Base-by-base conservation (phyloP, 2,113 vertebrate genomes). In the Cryptotis parvus region DNA sequence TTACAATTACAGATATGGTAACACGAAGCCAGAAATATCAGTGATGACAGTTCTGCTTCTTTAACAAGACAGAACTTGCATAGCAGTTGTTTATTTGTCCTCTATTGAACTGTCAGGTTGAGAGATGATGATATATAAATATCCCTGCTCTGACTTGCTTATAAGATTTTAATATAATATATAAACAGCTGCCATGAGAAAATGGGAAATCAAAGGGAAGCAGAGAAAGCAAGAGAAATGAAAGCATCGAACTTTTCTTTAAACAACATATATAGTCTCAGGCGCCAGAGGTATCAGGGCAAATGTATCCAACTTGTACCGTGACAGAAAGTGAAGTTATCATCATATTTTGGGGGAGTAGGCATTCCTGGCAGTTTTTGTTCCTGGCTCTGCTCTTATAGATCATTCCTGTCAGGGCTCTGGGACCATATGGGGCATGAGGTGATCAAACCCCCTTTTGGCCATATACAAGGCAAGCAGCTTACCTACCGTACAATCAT, bases 81-180 rank as follows among this genome's bases (percentile, higher is more conserved):
- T 39, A 72, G 35, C 35, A 39, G 41, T 37, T 90, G 37, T 81
- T 90, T 70, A 61, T 91, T 93, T 89, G 77, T 87, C 80, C 68
- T 89, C 43, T 73, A 94, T 83, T 92, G 87, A 91, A 87, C 90
- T 65, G 61, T 41, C 5, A 83, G 75, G 31, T 89, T 70, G 92
- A 93, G 79, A 80, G 68, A 80, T 55, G 89, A 58, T 55, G 75
- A 66, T 39, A 66, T 33, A 87, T 80, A 91, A 93, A 92, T 91
- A 92, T 76, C 78, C 37, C 18, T 75, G 70, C 61, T 72, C 73
- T 69, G 55, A 45, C 77, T 92, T 83, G 72, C 76, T 94, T 76
- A 72, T 83, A 76, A 84, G 65, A 75, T 26, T 88, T 85, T 83
- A 86, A 89, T 39, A 79, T 66, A 89, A 52, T 33, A 76, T 78